Base-by-base conservation (phyloP, 2,113 vertebrate genomes). In the Struthio camelus region DNA sequence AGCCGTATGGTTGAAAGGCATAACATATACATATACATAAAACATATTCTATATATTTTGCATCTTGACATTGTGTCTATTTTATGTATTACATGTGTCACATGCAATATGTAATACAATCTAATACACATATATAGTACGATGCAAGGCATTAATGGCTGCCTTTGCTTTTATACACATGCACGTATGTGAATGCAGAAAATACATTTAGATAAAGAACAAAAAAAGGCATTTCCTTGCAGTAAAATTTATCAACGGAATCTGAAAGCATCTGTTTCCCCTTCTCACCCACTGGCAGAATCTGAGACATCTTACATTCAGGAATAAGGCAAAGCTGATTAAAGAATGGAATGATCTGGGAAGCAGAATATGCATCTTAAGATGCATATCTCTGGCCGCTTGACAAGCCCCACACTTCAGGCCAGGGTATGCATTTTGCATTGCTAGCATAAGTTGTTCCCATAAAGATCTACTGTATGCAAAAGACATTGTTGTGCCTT, bases 41-140 rank as follows among this genome's bases (percentile, higher is more conserved):
- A 85, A 75, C n/a, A 42, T 66, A 27, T 42, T 54, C 40, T 80
- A 66, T 87, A 78, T 77, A 69, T 66, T 87, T 89, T 93, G 61
- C 85, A 78, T 79, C 80, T 69, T 42, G 64, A 46, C 61, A 40
- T 40, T 87, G 78, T 7, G 27, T 22, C 76, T 87, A 66, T 30
- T 91, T 89, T 93, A 85, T 19, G 70, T 81, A 70, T 94, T 86
- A 88, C 87, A 92, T 3, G 30, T 82, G 76, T 72, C 44, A 90
- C 90, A 94, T 95, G 96, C 96, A 94, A 65, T 87, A 81, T 76
- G 72, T 62, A 76, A 80, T 79, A 69, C 73, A 89, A 87, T 82
- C 71, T 82, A 93, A 90, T 89, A 96, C 28, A 56, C 38, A 42
- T 90, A 78, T 44, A 82, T 50, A 84, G 58, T 36, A 69, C 14